Evolutionary conservation across 2,888 invertebrate species (phyloP).

Genomic region (Parapristionchus giblindavisi): DNA sequence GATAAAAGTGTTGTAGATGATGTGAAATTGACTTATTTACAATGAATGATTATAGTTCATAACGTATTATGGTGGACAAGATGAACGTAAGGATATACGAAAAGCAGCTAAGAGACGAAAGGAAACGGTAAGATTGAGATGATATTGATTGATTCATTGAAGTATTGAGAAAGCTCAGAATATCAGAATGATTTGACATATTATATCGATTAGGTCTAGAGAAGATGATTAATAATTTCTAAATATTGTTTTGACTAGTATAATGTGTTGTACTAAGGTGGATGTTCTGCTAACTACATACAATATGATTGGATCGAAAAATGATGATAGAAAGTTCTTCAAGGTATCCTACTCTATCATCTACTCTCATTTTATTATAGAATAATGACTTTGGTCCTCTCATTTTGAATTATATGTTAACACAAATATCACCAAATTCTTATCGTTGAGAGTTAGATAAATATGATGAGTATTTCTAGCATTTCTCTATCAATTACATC

Average conservation of each 20-base stretch:
- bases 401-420: no score
- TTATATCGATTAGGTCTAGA: background rate
- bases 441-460: no score
- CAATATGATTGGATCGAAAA: conserved; percentile 84
- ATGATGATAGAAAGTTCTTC: conserved; percentile 89
- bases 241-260: background rate
- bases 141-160: background rate
- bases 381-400: no score
- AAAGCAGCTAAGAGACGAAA: conserved; percentile 56
- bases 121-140: conserved; percentile 39
- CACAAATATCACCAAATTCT: no score
- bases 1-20: background rate
- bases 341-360: conserved; percentile 73
- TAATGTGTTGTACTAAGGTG: conserved; percentile 42
- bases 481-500: conserved; percentile 83
- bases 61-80: conserved; percentile 65
- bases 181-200: background rate
- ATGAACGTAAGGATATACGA: conserved; percentile 57
- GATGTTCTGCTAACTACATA: conserved; percentile 69
- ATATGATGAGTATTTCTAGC: background rate
- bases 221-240: background rate
- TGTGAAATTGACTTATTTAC: conserved; percentile 14
- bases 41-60: conserved; percentile 45
- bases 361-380: background rate
- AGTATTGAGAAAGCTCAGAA: background rate